phyloP scores from a whole-genome alignment of 2,113 vertebrate species.

The Loxodonta africana region DNA sequence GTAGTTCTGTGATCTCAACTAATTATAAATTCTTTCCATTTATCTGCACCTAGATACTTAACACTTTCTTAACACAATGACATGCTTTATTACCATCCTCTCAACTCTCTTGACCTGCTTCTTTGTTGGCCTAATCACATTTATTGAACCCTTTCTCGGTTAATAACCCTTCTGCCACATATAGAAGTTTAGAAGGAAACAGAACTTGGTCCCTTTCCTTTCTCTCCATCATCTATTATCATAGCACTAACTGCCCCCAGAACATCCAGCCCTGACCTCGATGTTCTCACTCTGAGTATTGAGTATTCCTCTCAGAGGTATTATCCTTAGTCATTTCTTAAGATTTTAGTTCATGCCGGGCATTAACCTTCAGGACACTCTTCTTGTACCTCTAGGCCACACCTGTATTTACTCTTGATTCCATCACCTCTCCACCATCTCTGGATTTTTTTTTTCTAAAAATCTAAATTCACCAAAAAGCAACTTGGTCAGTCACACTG shows the following conservation, averaged over 20 bases:
- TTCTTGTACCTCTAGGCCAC: neutral
- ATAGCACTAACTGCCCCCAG: neutral
- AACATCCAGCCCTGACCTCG: neutral
- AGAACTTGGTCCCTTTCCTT: neutral
- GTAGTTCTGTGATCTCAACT: neutral
- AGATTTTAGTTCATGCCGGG: neutral
- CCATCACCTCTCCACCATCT: neutral
- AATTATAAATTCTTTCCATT: slow-evolving; percentile 3
- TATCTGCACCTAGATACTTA: neutral
- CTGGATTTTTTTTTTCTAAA: neutral
- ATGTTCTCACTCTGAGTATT: neutral
- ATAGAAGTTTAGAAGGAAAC: neutral
- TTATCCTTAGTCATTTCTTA: neutral
- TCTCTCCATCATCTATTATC: neutral
- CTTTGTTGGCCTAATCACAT: neutral
- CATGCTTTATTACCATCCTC: neutral
- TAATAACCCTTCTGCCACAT: neutral
- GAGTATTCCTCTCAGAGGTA: neutral
- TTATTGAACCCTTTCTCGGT: neutral
- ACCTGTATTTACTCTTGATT: neutral
- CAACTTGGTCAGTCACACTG: neutral
- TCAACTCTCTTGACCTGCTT: neutral
- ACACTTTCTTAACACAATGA: neutral
- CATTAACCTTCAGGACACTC: neutral
- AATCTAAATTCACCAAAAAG: slow-evolving; percentile 33